Base-by-base conservation (phyloP, 2,888 invertebrate genomes). In the Cryptocephalus primarius region DNA sequence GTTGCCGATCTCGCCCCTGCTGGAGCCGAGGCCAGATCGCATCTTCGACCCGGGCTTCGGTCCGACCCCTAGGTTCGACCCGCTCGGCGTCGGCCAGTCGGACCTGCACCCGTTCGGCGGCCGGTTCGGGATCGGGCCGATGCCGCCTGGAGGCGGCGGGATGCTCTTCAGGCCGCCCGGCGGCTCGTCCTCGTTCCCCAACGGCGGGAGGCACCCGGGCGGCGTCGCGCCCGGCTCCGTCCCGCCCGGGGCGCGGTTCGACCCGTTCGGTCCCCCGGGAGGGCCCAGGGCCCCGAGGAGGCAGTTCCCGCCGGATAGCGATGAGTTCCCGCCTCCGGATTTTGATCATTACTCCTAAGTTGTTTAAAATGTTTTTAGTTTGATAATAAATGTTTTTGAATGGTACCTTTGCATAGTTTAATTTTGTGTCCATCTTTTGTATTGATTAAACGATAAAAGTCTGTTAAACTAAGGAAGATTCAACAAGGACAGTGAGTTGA, bases 181-280 rank as follows among this genome's bases (percentile, higher is more conserved):
- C 9, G 52, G 51, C 8, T 65, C 58, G 34, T 46, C 48, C 4
- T n/a, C 11, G 6, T 54, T 55, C 10, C 54, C 59, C 8, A 49
- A 51, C 14, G 59, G 59, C 39, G 55, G 57, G 43, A 55, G 57
- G 22, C 57, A 54, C 9, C 55, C 52, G 42, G 43, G 55, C 8
- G 68, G 67, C 10, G 44, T 68, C 38, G 60, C 66, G 12, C 64
- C 66, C 32, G 80, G 79, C 9, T 72, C 79, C 1, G 61, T 82
- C 9, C 88, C 87, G 1, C 88, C 88, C 1, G 86, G 88, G 10
- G 87, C 89, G 3, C 76, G 90, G 46, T 92, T 88, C 67, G 90
- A 92, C 72, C 92, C 90, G 0, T 85, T 88, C 64, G 82, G 85
- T 1, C 88, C 89, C 0, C 73, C 70, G 8, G 60, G 72, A 50